Evolutionary conservation across 2,888 invertebrate species (phyloP).

Genomic region (Congeria kusceri): DNA sequence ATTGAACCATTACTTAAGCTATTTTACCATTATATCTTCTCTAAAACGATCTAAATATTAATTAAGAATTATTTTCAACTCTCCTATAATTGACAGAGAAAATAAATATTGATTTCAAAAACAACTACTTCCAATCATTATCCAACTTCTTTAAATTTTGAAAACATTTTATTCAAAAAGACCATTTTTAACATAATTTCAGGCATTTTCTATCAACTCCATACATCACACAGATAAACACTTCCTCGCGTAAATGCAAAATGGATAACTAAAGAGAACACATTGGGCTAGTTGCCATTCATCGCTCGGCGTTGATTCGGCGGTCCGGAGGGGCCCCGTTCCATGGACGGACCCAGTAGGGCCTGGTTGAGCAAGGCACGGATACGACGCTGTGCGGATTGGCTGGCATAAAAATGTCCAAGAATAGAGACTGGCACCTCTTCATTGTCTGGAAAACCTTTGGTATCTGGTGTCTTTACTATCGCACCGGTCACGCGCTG

Average conservation of each 20-base stretch:
- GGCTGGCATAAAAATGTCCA: slow-evolving; percentile 81
- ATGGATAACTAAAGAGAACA: slow-evolving; percentile 7
- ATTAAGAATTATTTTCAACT: background rate
- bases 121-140: no score
- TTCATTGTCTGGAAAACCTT: slow-evolving; percentile 87
- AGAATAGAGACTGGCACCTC: slow-evolving; percentile 81
- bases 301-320: slow-evolving; percentile 55
- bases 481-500: slow-evolving; percentile 97
- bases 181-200: slow-evolving; percentile 6
- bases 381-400: slow-evolving; percentile 79
- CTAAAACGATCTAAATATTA: background rate
- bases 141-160: no score
- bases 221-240: background rate
- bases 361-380: slow-evolving; percentile 75
- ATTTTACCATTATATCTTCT: background rate
- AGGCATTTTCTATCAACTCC: slow-evolving; percentile 5
- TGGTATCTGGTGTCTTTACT: slow-evolving; percentile 85
- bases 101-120: no score
- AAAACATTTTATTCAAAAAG: slow-evolving; percentile 19
- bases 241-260: background rate
- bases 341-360: slow-evolving; percentile 62
- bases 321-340: slow-evolving; percentile 28
- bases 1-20: background rate
- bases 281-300: slow-evolving; percentile 43
- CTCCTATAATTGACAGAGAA: no score